Evolutionary conservation across 53 echinoderm and acorn worm species (phyloP).

Genomic region (Temnopleurus reevesii): DNA sequence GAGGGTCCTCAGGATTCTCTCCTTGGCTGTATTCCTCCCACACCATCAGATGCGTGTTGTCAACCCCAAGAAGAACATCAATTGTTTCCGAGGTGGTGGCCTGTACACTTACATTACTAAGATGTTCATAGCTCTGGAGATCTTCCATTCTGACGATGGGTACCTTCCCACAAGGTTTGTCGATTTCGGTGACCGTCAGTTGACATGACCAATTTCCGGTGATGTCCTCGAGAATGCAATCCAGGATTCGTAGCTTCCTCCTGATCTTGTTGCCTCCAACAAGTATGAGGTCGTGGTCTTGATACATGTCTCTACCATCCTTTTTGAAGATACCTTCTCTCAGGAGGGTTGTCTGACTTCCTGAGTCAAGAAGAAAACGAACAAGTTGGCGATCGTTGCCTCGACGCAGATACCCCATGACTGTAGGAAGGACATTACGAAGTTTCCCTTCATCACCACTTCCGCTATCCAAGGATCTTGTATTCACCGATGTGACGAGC

Average conservation of each 20-base stretch:
- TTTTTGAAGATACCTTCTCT: conserved; percentile 69
- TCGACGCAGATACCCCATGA: conserved; percentile 67
- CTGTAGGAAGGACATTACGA: conserved; percentile 70
- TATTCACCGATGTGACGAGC: conserved; percentile 36
- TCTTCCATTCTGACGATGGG: conserved; percentile 61
- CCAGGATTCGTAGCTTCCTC: conserved; percentile 65
- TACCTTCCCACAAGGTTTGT: conserved; percentile 69
- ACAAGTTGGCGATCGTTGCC: conserved; percentile 65
- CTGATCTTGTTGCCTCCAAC: conserved; percentile 69
- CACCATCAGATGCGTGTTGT: conserved; percentile 72
- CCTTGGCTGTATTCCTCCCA: conserved; percentile 73
- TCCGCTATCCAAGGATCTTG: conserved; percentile 36
- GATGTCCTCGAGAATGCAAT: conserved; percentile 68
- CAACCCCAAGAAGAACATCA: conserved; percentile 69
- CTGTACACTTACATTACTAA: conserved; percentile 55
- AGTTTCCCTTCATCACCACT: conserved; percentile 11
- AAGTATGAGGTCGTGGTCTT: conserved; percentile 73
- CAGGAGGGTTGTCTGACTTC: conserved; percentile 75
- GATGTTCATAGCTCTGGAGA: conserved; percentile 64
- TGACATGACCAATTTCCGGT: conserved; percentile 72
- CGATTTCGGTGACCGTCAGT: conserved; percentile 72
- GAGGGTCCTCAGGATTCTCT: conserved; percentile 61
- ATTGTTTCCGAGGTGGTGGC: conserved; percentile 68
- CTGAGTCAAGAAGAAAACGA: conserved; percentile 71
- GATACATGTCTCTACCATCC: conserved; percentile 62